phyloP scores from a whole-genome alignment of 2,888 invertebrate species.

The Xanthorhoe designata region DNA sequence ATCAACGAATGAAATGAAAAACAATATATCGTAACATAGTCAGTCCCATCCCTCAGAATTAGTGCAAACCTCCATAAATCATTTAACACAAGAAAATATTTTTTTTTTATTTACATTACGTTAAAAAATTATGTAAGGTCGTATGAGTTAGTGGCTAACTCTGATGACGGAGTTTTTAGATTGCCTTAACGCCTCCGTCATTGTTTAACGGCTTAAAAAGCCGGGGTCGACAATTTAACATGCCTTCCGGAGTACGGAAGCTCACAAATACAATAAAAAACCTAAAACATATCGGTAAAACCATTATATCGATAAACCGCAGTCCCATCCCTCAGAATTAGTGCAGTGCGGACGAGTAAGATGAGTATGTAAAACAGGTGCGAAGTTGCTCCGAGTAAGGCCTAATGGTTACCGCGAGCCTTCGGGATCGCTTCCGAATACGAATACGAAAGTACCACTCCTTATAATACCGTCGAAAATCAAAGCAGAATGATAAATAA shows the following conservation, averaged over 20 bases:
- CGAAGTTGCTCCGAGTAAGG: slow-evolving; percentile 67
- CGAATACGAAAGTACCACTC: slow-evolving; percentile 61
- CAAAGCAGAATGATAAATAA: background rate
- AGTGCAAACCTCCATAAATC: too few species aligned
- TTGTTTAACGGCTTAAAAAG: too few species aligned
- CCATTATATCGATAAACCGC: slow-evolving; percentile 56
- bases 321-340: slow-evolving; percentile 73
- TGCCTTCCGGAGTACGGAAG: background rate
- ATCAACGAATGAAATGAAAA: too few species aligned
- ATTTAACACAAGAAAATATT: too few species aligned
- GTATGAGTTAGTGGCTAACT: too few species aligned
- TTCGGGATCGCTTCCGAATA: slow-evolving; percentile 62
- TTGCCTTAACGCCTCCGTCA: too few species aligned
- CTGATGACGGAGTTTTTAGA: too few species aligned
- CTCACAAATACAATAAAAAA: background rate
- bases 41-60: too few species aligned
- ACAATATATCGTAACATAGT: too few species aligned
- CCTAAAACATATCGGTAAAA: slow-evolving; percentile 50
- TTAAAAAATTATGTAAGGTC: too few species aligned
- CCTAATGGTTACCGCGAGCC: slow-evolving; percentile 64
- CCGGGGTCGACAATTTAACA: background rate
- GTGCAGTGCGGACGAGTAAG: slow-evolving; percentile 72
- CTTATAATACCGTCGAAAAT: background rate
- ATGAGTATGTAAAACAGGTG: slow-evolving; percentile 81
- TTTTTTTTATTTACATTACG: too few species aligned